phyloP scores from a whole-genome alignment of 1,140 invertebrate genomes.

The Macrobrachium nipponense region DNA sequence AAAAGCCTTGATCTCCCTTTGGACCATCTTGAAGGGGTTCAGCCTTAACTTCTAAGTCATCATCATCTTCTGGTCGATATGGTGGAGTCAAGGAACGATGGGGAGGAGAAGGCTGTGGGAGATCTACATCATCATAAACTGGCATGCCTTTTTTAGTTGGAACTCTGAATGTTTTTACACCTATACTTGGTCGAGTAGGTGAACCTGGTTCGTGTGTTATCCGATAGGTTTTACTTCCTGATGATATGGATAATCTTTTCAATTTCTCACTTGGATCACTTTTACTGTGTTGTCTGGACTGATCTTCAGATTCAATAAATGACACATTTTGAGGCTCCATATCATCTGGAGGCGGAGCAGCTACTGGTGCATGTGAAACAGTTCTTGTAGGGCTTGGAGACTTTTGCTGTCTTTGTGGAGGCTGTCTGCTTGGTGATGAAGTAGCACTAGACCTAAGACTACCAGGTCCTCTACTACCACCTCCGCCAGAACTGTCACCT shows the following conservation, averaged over 20 bases:
- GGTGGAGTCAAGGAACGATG: constrained; percentile 60
- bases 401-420: constrained; percentile 54
- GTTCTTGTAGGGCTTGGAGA: constrained; percentile 62
- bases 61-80: constrained; percentile 61
- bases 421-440: constrained; percentile 63
- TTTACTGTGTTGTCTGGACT: constrained; percentile 29
- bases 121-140: constrained; percentile 60
- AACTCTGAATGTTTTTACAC: constrained; percentile 62
- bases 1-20: constrained; percentile 85
- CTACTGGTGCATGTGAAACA: constrained; percentile 74
- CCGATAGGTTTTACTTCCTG: constrained; percentile 86
- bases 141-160: constrained; percentile 63
- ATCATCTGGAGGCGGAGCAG: constrained; percentile 79
- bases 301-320: constrained; percentile 80
- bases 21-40: constrained; percentile 67
- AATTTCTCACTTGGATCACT: constrained; percentile 66
- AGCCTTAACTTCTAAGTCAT: constrained; percentile 64
- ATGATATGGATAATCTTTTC: constrained; percentile 83
- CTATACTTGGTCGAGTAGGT: constrained; percentile 59
- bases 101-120: constrained; percentile 60
- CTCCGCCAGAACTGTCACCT: constrained; percentile 18
- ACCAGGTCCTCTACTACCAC: constrained; percentile 41
- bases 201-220: constrained; percentile 70
- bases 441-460: constrained; percentile 62
- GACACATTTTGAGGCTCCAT: constrained; percentile 94